Evolutionary conservation across 2,888 invertebrate species (phyloP), one percentile per base, ranked within the genome.

Genomic region (Lithophane leautieri): DNA sequence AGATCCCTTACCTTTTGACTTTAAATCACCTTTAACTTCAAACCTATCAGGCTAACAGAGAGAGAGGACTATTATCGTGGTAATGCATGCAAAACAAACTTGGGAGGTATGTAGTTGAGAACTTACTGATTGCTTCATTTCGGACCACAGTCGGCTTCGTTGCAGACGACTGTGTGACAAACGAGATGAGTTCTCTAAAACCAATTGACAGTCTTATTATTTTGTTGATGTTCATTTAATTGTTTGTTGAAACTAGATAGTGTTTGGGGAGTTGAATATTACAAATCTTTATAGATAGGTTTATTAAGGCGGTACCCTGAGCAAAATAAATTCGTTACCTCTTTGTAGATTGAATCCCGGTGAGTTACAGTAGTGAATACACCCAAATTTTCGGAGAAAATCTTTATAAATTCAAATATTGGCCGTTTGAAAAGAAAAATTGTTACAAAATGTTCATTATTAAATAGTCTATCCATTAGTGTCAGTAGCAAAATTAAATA

Each of bases 91-190:
- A 74, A 63, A 74, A 78, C 62, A 78, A 78, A 81, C 54, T 82
- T 82, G 8, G 73, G 22, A 54, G 82, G 9, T 74, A n/a, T n/a
- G n/a, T n/a, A 68, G 83, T 78, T 74, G 60, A 28, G 12, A 81
- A 82, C 67, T 78, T 28, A 52, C 52, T 82, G 73, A 81, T 82
- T 78, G 54, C 81, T 68, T 78, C 40, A 50, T 50, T 78, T 70
- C n/a, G 52, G 60, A 40, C 22, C 50, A 22, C 62, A 74, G 34
- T 60, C 54, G 16, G 47, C 62, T 73, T 71, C 56, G 14, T 25
- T 1, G 67, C 70, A 82, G 82, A 65, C 70, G 42, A 14, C 66
- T 78, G 81, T 44, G 28, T 73, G 79, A 73, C 74, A 68, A 68
- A 34, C 42, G n/a, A 16, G 50, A 82, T 70, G 67, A 78, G 50